Conservation (phyloP, 2,113 vertebrate species). For the rat (Rattus norvegicus) region DNA sequence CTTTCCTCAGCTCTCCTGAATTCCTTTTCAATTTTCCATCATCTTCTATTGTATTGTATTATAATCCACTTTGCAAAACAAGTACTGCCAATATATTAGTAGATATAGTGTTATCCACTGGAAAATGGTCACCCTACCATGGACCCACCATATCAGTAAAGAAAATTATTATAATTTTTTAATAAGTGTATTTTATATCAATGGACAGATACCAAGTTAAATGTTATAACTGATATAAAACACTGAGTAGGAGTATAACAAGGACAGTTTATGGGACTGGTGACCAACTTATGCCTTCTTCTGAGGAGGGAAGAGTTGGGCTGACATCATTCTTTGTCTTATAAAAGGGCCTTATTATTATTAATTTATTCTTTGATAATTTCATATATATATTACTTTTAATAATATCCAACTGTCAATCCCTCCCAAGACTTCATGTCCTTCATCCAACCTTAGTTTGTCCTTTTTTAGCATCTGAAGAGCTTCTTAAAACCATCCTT, state of each 20-base stretch:
- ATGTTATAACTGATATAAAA: background rate
- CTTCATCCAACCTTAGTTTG: no score
- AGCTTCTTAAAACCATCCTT: background rate
- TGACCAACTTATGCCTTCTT: background rate
- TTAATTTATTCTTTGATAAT: background rate
- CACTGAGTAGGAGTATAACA: accelerated
- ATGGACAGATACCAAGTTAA: background rate
- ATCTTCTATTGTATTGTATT: background rate
- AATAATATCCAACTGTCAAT: background rate
- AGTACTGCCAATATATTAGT: background rate
- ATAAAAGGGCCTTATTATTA: background rate
- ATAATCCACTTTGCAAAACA: background rate
- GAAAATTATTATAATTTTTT: background rate
- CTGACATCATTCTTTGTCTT: background rate
- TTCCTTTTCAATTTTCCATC: background rate
- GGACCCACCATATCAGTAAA: background rate
- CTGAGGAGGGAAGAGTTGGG: background rate
- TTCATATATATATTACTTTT: background rate
- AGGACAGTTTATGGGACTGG: background rate
- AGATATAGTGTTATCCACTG: background rate
- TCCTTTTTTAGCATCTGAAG: background rate
- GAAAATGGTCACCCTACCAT: background rate
- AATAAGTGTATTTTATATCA: background rate
- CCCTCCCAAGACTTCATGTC: background rate
- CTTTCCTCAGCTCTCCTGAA: background rate